Percentiles rank a stretch among this genome's conserved stretches.
phyloP scores from a whole-genome alignment of 2,113 vertebrate species.

The Athene noctua region DNA sequence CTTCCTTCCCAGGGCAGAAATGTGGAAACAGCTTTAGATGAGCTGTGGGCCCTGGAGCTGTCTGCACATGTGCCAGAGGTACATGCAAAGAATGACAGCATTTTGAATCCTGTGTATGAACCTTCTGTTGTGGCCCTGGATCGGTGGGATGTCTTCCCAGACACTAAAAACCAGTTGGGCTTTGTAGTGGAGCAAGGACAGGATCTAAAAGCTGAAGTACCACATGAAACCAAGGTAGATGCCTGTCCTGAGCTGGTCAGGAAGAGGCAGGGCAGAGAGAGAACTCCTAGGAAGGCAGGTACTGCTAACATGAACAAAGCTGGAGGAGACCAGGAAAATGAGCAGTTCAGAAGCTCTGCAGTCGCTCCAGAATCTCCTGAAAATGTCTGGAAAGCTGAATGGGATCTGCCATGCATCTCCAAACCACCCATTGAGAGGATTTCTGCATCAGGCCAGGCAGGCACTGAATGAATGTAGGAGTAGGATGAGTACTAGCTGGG shows the following conservation, averaged over 20 bases:
- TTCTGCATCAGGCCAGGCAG: slow-evolving; percentile 95
- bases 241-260: background rate
- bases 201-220: background rate
- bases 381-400: slow-evolving; percentile 32
- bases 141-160: slow-evolving; percentile 74
- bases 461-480: slow-evolving; percentile 56
- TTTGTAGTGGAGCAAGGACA: background rate
- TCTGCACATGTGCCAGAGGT: background rate
- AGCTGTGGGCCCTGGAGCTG: slow-evolving; percentile 2
- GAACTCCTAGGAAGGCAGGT: background rate
- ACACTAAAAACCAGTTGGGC: slow-evolving; percentile 57
- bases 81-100: background rate
- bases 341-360: slow-evolving; percentile 68
- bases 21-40: background rate
- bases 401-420: slow-evolving; percentile 19
- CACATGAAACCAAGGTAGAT: background rate
- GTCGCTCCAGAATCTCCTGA: slow-evolving; percentile 64
- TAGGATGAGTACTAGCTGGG: background rate
- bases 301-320: background rate
- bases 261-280: slow-evolving; percentile 70
- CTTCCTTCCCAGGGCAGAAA: background rate
- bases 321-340: slow-evolving; percentile 67
- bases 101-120: slow-evolving; percentile 21
- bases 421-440: slow-evolving; percentile 79
- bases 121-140: slow-evolving; percentile 70